Evolutionary conservation across 2,797 vertebrate genomes (phyloP).

Genomic region (Gymnoscopelus braueri): DNA sequence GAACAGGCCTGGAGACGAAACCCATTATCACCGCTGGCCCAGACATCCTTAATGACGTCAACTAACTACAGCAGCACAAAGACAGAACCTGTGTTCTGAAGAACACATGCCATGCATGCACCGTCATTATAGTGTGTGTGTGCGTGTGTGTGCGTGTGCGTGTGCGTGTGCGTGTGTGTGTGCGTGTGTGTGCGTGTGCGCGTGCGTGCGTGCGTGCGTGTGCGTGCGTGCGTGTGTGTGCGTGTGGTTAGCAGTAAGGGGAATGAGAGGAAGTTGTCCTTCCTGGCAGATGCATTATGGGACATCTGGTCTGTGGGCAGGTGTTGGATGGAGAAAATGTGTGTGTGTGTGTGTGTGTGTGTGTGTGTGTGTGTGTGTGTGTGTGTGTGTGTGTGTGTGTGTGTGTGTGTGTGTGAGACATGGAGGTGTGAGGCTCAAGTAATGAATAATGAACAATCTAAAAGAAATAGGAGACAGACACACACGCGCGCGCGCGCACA

Average conservation of each 20-base stretch:
- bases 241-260: neutral
- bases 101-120: too few relatives aligned
- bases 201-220: neutral
- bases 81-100: too few relatives aligned
- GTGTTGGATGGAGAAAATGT: neutral
- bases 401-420: neutral
- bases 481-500: neutral
- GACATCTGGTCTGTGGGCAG: too few relatives aligned
- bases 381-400: neutral
- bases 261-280: too few relatives aligned
- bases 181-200: neutral
- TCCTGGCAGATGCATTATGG: too few relatives aligned
- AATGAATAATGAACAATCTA: constrained; percentile 52
- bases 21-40: constrained; percentile 66
- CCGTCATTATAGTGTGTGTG: neutral
- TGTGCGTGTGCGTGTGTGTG: neutral
- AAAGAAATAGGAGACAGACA: constrained; percentile 26
- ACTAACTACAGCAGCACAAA: too few relatives aligned
- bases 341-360: neutral
- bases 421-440: constrained; percentile 20
- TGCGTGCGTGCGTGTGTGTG: neutral
- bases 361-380: neutral
- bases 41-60: constrained; percentile 23
- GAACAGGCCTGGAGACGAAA: constrained; percentile 41
- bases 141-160: neutral